phyloP scores from a whole-genome alignment of 2,888 invertebrate species.

The Cabera pusaria region DNA sequence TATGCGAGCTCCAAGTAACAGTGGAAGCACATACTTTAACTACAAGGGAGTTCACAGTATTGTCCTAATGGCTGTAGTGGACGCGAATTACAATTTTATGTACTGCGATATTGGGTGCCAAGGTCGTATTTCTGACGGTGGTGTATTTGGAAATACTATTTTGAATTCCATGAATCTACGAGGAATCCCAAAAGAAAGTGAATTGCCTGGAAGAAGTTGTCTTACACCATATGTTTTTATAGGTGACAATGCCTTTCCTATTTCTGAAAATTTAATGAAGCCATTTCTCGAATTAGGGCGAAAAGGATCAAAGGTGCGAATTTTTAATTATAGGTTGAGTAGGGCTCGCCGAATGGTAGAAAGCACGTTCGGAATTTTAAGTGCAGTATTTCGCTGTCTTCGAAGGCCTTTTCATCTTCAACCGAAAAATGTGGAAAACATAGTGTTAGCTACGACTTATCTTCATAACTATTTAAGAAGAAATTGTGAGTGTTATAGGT shows the following conservation, averaged over 20 bases:
- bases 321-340: conserved; percentile 31
- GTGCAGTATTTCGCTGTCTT: conserved; percentile 31
- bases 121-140: conserved; percentile 29
- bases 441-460: conserved; percentile 31
- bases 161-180: conserved; percentile 26
- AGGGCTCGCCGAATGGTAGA: conserved; percentile 35
- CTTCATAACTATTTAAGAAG: conserved; percentile 32
- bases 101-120: conserved; percentile 26
- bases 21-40: conserved; percentile 19
- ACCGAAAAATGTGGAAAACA: conserved; percentile 19
- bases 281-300: conserved; percentile 29
- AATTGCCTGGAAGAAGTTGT: conserved; percentile 28
- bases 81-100: conserved; percentile 28
- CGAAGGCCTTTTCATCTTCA: conserved; percentile 31
- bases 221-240: conserved; percentile 30
- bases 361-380: conserved; percentile 35
- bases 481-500: conserved; percentile 30
- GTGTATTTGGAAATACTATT: conserved; percentile 22
- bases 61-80: conserved; percentile 27
- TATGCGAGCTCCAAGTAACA: conserved; percentile 23
- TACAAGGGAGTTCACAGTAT: conserved; percentile 22
- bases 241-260: conserved; percentile 31
- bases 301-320: conserved; percentile 25
- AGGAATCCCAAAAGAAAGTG: conserved; percentile 26
- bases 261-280: conserved; percentile 32